These are phyloP conservation scores for Halichoerus grypus DNA, from an alignment of 2,113 vertebrate genomes.

Conservation along the genomic window DNA sequence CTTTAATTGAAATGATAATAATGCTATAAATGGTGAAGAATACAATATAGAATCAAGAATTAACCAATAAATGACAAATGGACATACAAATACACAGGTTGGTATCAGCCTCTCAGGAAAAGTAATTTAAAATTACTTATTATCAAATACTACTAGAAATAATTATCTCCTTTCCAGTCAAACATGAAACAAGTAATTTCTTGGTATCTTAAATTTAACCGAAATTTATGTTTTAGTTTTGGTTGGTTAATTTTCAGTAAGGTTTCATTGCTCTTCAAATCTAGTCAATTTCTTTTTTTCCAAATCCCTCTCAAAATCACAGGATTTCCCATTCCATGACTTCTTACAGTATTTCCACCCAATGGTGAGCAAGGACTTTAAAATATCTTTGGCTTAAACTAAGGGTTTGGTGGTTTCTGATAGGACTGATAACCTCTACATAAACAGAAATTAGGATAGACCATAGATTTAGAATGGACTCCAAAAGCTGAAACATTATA, in stretches of 20 bases:
- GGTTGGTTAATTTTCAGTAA: not conserved
- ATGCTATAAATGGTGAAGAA: conserved; percentile 27
- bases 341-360: not conserved
- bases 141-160: not conserved
- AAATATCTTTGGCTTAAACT: not conserved
- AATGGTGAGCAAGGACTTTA: not conserved
- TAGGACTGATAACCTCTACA: not conserved
- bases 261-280: not conserved
- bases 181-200: not conserved
- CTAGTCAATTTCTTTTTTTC: not conserved
- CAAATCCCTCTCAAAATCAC: not conserved
- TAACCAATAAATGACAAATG: not conserved
- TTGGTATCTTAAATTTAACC: not conserved
- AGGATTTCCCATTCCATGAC: not conserved
- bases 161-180: not conserved
- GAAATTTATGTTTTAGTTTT: conserved; percentile 38
- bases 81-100: not conserved
- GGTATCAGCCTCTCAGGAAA: not conserved
- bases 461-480: not conserved
- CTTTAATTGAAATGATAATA: conserved; percentile 55
- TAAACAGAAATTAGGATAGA: not conserved
- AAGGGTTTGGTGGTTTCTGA: not conserved
- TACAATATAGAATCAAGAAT: not conserved
- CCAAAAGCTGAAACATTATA: not conserved
- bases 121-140: not conserved